phyloP scores from a whole-genome alignment of 35 echinoderm and acorn worm genomes.

The Heliocidaris erythrogramma region DNA sequence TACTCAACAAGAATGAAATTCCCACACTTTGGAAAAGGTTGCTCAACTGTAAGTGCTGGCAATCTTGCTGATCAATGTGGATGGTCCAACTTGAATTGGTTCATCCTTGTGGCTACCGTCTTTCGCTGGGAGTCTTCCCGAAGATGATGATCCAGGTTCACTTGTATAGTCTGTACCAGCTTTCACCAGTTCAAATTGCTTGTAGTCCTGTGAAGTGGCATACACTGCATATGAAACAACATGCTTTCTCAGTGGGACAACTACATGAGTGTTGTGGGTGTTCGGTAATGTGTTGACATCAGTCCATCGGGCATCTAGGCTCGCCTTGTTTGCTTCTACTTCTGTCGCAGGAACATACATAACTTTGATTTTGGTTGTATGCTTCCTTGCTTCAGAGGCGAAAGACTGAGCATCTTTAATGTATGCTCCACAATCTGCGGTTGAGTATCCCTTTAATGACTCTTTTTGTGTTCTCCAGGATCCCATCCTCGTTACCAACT shows the following conservation, averaged over 20 bases:
- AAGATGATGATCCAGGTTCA: constrained; percentile 9
- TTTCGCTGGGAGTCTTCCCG: no score
- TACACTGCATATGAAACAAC: constrained; percentile 6
- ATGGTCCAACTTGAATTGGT: no score
- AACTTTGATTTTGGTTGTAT: constrained; percentile 1
- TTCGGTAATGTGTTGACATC: no score
- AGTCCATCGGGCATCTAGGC: not conserved
- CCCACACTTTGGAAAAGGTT: not conserved
- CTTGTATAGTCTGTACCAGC: not conserved
- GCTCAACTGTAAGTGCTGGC: no score
- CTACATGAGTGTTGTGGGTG: not conserved
- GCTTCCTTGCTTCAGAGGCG: not conserved
- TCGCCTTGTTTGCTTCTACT: not conserved
- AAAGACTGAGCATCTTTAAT: not conserved
- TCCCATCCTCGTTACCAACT: no score
- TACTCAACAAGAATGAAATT: not conserved
- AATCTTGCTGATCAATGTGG: no score
- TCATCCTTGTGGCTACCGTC: no score
- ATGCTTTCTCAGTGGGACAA: not conserved
- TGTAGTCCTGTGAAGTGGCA: not conserved
- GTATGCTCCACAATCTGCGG: no score
- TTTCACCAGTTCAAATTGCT: not conserved
- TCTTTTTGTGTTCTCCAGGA: no score
- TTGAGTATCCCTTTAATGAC: no score
- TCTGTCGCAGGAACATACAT: not conserved